Evolutionary conservation across 2,113 vertebrate genomes (phyloP).

Genomic region (Ibidorhyncha struthersii): DNA sequence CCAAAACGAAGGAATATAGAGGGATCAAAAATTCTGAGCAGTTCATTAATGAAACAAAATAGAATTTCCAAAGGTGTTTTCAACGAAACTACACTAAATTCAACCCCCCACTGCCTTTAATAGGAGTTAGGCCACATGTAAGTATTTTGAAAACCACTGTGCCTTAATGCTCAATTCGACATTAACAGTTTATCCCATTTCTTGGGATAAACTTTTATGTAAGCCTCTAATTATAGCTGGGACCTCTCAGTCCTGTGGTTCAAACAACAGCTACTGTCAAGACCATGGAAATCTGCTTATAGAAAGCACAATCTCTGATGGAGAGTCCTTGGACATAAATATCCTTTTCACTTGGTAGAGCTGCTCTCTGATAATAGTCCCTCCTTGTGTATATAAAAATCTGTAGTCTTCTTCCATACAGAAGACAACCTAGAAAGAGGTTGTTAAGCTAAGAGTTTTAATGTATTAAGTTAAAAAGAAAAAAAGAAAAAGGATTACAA

Average conservation of each 20-base stretch:
- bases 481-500: neutral
- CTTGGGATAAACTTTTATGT: neutral
- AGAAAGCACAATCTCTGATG: neutral
- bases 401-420: neutral
- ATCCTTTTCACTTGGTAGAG: neutral
- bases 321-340: neutral
- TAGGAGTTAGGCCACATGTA: neutral
- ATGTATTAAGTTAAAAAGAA: neutral
- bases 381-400: neutral
- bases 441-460: neutral
- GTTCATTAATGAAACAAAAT: neutral
- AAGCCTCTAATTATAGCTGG: neutral
- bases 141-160: neutral
- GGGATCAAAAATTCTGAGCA: neutral
- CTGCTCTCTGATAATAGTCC: accelerated
- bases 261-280: neutral
- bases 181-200: neutral
- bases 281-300: neutral
- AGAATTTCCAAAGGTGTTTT: neutral
- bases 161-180: neutral
- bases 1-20: accelerated
- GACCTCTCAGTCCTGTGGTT: neutral
- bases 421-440: neutral
- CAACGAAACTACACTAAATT: neutral
- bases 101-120: neutral